phyloP scores from a whole-genome alignment of 2,113 vertebrate species.

The Halcyon malimbica region DNA sequence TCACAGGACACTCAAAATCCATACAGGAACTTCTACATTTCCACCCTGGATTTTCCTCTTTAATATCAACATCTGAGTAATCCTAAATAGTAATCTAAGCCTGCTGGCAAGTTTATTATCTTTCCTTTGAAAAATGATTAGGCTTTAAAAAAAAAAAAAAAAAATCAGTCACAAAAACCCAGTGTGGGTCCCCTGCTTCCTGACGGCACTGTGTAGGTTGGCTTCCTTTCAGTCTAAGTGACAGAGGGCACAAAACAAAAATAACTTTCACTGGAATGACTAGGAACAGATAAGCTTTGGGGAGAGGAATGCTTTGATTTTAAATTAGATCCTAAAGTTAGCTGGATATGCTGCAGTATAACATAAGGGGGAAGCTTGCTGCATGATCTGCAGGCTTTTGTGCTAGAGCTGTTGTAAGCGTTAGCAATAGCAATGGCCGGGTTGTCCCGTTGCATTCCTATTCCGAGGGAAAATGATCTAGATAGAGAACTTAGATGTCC shows the following conservation, averaged over 20 bases:
- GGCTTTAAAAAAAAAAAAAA: neutral
- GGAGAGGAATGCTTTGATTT: conserved; percentile 48
- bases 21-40: neutral
- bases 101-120: neutral
- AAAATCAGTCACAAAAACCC: neutral
- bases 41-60: neutral
- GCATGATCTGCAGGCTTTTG: neutral
- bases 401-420: neutral
- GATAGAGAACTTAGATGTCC: neutral
- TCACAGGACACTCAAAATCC: neutral
- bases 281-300: conserved; percentile 20
- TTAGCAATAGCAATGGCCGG: neutral
- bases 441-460: neutral
- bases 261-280: conserved; percentile 39
- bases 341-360: neutral
- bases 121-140: neutral
- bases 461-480: neutral
- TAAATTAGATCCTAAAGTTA: conserved; percentile 48
- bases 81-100: neutral
- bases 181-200: neutral
- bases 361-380: neutral
- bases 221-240: conserved; percentile 19
- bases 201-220: conserved; percentile 32
- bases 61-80: neutral
- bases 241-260: conserved; percentile 54